These are phyloP conservation scores for Geopemphigus sp. DNA, from an alignment of 1,140 invertebrate species.

Conservation along the genomic window DNA sequence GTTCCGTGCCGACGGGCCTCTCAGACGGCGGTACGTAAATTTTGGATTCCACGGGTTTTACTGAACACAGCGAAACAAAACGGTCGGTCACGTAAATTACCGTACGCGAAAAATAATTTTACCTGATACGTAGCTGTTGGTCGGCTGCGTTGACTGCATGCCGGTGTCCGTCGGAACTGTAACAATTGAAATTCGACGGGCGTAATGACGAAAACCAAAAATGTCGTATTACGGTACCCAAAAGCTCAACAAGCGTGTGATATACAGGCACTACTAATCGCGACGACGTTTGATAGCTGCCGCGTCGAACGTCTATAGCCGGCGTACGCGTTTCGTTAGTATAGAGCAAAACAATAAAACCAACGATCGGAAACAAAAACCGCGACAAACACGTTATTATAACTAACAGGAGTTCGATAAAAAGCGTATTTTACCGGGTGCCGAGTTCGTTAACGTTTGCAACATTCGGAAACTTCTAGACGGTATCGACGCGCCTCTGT, in stretches of 20 bases:
- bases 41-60: constrained; percentile 43
- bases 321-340: not conserved
- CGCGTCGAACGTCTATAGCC: too few relatives aligned
- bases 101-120: too few relatives aligned
- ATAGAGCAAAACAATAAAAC: not conserved
- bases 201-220: not conserved
- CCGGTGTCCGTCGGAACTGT: constrained; percentile 10
- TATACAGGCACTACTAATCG: not conserved
- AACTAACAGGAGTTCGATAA: constrained; percentile 3
- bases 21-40: constrained; percentile 63
- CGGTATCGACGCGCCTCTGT: constrained; percentile 79
- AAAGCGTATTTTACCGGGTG: constrained; percentile 47
- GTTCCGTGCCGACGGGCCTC: constrained; percentile 65
- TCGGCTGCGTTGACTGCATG: constrained; percentile 1
- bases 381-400: not conserved
- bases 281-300: too few relatives aligned
- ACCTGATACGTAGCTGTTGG: constrained; percentile 32
- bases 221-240: too few relatives aligned
- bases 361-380: too few relatives aligned
- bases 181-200: not conserved
- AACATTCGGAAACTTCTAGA: constrained; percentile 81
- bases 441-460: constrained; percentile 69
- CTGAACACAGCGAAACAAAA: not conserved
- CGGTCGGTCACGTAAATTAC: not conserved
- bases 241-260: constrained; percentile 24